phyloP scores from a whole-genome alignment of 2,113 vertebrate genomes.

The Oxygymnocypris stewartii region DNA sequence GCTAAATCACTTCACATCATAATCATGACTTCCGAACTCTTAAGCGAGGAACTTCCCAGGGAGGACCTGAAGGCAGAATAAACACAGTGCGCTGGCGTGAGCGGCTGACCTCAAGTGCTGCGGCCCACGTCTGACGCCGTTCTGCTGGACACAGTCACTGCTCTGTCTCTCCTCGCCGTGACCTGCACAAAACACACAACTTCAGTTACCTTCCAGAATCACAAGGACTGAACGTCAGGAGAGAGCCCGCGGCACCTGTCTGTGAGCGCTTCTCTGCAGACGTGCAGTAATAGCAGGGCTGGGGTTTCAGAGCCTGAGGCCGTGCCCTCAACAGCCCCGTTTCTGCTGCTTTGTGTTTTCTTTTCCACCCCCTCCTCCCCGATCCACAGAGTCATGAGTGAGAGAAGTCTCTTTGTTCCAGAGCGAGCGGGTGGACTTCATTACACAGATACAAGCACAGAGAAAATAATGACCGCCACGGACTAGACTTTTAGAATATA shows the following conservation, averaged over 20 bases:
- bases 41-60: slow-evolving; percentile 8
- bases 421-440: slow-evolving; percentile 3
- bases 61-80: slow-evolving; percentile 16
- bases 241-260: slow-evolving; percentile 23
- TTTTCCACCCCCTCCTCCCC: slow-evolving; percentile 23
- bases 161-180: not conserved
- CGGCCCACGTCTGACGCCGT: slow-evolving; percentile 21
- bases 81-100: not conserved
- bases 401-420: slow-evolving; percentile 8
- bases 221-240: not conserved
- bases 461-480: not conserved
- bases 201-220: not conserved
- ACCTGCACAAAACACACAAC: slow-evolving; percentile 15
- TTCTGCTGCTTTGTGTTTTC: slow-evolving; percentile 19
- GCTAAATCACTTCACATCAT: not conserved
- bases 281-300: slow-evolving; percentile 42
- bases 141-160: not conserved
- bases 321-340: slow-evolving; percentile 24
- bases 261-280: slow-evolving; percentile 4
- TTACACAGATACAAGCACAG: not conserved
- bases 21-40: not conserved
- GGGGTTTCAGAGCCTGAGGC: slow-evolving; percentile 42
- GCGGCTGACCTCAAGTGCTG: slow-evolving; percentile 13
- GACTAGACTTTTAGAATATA: not conserved
- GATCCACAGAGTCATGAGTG: slow-evolving; percentile 20